Evolutionary conservation across 2,888 invertebrate genomes (phyloP).

Genomic region (Diloba caeruleocephala): DNA sequence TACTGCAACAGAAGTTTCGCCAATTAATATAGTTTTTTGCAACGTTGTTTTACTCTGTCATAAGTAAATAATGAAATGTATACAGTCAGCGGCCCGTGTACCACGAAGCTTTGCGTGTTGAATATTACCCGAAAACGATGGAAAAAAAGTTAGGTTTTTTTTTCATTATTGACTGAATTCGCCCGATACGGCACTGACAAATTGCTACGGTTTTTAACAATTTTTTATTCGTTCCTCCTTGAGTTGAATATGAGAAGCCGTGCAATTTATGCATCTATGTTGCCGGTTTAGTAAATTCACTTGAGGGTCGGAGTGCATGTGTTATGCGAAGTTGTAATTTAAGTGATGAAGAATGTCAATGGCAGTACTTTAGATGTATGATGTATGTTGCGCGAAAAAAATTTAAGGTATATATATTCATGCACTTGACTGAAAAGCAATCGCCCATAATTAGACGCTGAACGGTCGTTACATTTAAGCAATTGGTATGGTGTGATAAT

Average conservation of each 20-base stretch:
- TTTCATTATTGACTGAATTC: conserved; percentile 84
- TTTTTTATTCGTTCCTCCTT: conserved; percentile 61
- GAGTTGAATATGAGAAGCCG: conserved; percentile 47
- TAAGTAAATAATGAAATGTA: conserved; percentile 79
- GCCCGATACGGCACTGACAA: conserved; percentile 84
- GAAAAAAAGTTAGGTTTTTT: conserved; percentile 73
- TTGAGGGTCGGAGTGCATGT: conserved; percentile 29
- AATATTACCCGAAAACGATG: conserved; percentile 78
- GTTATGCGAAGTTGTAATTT: conserved; percentile 38
- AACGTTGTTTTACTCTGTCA: conserved; percentile 75
- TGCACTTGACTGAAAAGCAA: too few species aligned
- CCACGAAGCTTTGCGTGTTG: conserved; percentile 83
- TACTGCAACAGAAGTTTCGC: conserved; percentile 67
- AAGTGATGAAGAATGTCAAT: conserved; percentile 45
- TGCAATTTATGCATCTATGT: conserved; percentile 49
- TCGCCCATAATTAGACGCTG: too few species aligned
- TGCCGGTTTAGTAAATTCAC: conserved; percentile 24
- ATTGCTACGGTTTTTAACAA: conserved; percentile 80
- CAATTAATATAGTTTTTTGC: conserved; percentile 81
- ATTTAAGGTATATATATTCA: conserved; percentile 22
- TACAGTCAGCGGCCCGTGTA: conserved; percentile 65
- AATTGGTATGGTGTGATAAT: too few species aligned
- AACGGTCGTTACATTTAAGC: too few species aligned
- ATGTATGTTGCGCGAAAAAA: conserved; percentile 31
- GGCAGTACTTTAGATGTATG: conserved; percentile 22